Evolutionary conservation across 2,113 vertebrate species (phyloP).

Genomic region (Rhagologus leucostigma): DNA sequence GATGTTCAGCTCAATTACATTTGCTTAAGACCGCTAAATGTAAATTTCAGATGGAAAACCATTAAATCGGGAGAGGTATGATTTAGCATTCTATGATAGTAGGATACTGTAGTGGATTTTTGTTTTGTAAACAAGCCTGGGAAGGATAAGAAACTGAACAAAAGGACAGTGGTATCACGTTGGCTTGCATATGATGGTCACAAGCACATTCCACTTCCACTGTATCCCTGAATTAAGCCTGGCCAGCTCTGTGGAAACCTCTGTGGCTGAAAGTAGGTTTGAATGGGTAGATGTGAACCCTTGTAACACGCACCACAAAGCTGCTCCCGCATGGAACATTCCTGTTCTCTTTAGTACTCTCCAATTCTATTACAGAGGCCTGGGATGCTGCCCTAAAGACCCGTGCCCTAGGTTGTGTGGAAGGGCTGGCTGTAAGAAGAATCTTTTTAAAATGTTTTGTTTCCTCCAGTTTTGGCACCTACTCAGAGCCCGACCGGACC

Average conservation of each 20-base stretch:
- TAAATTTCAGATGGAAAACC: neutral
- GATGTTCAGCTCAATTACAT: neutral
- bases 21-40: neutral
- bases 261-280: slow-evolving; percentile 40
- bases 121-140: neutral
- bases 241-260: slow-evolving; percentile 32
- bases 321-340: neutral
- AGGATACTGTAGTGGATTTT: neutral
- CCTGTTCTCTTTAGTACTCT: neutral
- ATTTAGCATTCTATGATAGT: neutral
- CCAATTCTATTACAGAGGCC: neutral
- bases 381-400: neutral
- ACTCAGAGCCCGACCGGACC: slow-evolving; percentile 59
- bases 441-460: slow-evolving; percentile 11
- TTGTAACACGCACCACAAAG: neutral
- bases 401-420: neutral
- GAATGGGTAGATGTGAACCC: slow-evolving; percentile 21
- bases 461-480: slow-evolving; percentile 77
- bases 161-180: neutral
- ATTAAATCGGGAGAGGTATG: neutral
- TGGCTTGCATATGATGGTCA: slow-evolving; percentile 48
- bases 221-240: slow-evolving; percentile 25
- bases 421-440: neutral
- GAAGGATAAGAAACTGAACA: slow-evolving; percentile 23
- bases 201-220: slow-evolving; percentile 34